Conservation (phyloP, 2,888 invertebrate species). For the Zele albiditarsus region DNA sequence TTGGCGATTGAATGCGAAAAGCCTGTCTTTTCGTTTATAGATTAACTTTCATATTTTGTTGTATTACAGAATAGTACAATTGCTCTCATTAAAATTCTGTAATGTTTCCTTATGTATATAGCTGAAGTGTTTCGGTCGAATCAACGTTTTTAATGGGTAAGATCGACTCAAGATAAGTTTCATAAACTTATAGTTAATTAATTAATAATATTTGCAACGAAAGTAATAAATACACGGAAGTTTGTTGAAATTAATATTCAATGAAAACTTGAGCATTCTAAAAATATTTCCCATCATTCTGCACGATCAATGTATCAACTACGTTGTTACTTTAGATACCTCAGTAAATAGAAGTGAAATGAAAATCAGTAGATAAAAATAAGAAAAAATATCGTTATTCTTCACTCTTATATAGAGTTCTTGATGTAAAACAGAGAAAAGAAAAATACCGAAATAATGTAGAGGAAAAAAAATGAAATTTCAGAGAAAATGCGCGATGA, state of each 20-base stretch:
- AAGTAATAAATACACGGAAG: not conserved
- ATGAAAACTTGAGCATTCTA: not conserved
- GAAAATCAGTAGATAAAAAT: not conserved
- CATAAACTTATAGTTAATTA: not conserved
- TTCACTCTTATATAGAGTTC: not conserved
- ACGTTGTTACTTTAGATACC: not conserved
- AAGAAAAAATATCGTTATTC: not conserved
- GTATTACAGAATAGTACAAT: not conserved
- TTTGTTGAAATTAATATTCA: not conserved
- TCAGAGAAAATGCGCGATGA: not conserved
- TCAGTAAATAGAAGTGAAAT: slow-evolving; percentile 8
- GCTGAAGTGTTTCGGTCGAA: not conserved
- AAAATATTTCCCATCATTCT: not conserved
- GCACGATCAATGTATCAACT: not conserved
- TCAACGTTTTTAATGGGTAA: slow-evolving; percentile 9
- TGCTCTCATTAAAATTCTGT: not conserved
- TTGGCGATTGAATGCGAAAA: not conserved
- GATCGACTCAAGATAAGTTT: not conserved
- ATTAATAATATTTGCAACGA: not conserved
- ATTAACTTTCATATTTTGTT: not conserved
- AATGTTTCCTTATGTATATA: not conserved
- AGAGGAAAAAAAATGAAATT: not conserved
- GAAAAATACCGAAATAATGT: not conserved
- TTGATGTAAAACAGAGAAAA: not conserved
- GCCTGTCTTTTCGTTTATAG: not conserved